Percentiles rank a stretch among this genome's conserved stretches.
These are phyloP conservation scores for Nasonia longicornis DNA, from an alignment of 1,140 invertebrate genomes.

Conservation along the genomic window DNA sequence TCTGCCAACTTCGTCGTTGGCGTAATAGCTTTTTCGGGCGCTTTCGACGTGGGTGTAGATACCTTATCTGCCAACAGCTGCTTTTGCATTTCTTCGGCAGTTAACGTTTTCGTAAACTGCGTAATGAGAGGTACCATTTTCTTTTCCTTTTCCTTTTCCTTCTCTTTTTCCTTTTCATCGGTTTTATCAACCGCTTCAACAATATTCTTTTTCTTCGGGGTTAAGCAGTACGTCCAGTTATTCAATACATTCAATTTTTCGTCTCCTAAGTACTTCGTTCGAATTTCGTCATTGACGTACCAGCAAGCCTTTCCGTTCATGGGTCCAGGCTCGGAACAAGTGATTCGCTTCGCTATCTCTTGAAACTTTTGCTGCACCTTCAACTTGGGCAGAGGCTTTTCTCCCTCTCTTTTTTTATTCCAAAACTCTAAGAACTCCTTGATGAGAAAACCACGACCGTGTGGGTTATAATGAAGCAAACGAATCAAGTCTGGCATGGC, in stretches of 20 bases:
- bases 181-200: conserved; percentile 46
- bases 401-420: conserved; percentile 57
- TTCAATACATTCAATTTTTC: conserved; percentile 71
- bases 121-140: conserved; percentile 70
- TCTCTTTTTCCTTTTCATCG: conserved; percentile 51
- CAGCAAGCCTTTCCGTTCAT: conserved; percentile 75
- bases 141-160: conserved; percentile 60
- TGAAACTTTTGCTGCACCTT: conserved; percentile 72
- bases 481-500: conserved; percentile 76
- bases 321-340: conserved; percentile 71
- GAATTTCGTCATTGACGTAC: conserved; percentile 74
- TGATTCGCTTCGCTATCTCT: conserved; percentile 73
- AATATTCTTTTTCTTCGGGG: conserved; percentile 55
- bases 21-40: conserved; percentile 8
- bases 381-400: conserved; percentile 63
- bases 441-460: conserved; percentile 72
- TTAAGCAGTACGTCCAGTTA: conserved; percentile 69
- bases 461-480: conserved; percentile 77
- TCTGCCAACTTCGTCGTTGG: conserved; percentile 45
- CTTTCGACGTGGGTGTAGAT: background rate
- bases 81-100: conserved; percentile 68
- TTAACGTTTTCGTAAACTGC: conserved; percentile 71
- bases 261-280: conserved; percentile 71
- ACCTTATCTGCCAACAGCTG: conserved; percentile 49
- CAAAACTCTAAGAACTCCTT: conserved; percentile 77